Conservation (phyloP, 2,113 vertebrate species). For the Leucosticte australis region DNA sequence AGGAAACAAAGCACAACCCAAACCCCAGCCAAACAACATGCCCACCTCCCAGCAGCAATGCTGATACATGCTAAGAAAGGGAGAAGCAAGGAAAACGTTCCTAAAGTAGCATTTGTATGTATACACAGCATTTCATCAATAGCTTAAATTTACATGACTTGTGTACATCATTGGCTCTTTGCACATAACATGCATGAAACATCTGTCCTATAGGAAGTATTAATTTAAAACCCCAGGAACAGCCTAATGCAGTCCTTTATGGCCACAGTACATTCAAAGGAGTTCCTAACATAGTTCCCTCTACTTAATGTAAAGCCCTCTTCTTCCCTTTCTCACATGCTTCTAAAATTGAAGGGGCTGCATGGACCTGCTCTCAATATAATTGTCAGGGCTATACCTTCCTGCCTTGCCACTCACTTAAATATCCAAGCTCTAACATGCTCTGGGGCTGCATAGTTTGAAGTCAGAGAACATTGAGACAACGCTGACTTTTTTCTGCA, state of each 20-base stretch:
- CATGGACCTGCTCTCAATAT: background rate
- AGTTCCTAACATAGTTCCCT: background rate
- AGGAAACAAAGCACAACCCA: constrained; percentile 10
- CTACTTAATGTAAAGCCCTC: background rate
- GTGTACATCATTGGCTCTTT: background rate
- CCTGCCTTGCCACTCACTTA: background rate
- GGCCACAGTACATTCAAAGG: background rate
- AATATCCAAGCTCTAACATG: background rate
- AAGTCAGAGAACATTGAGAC: background rate
- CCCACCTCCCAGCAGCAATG: background rate
- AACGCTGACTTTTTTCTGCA: background rate
- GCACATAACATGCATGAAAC: background rate
- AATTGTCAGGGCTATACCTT: background rate
- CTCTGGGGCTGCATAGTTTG: background rate
- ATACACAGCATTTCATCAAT: background rate
- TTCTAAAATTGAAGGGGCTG: background rate
- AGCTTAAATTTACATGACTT: background rate
- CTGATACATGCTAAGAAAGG: background rate
- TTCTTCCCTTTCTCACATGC: background rate
- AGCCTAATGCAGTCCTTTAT: background rate
- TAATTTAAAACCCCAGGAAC: background rate
- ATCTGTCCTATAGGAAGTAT: background rate
- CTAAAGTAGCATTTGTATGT: background rate
- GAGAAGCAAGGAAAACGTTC: background rate
- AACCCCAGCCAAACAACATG: background rate